A percentile compares a stretch with the other conserved stretches of the same genome.
phyloP scores from a whole-genome alignment of 2,113 vertebrate genomes.

The Spea bombifrons region DNA sequence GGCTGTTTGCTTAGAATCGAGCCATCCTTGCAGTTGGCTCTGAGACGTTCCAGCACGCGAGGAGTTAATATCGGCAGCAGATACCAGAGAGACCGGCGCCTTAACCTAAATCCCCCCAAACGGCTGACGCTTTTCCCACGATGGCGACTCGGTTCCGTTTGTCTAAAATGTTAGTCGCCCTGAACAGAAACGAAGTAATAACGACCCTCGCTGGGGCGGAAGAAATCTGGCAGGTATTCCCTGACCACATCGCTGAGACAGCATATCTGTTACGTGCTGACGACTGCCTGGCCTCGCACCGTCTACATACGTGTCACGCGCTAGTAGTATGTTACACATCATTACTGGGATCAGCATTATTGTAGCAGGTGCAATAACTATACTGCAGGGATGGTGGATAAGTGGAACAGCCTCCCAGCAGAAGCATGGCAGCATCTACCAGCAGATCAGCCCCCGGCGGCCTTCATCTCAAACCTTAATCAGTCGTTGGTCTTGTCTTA shows the following conservation, averaged over 20 bases:
- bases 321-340: no score
- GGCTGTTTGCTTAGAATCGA: no score
- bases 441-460: no score
- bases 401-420: background rate
- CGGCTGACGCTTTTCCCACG: slow-evolving; percentile 1
- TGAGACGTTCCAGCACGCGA: background rate
- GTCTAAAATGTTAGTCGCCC: slow-evolving; percentile 16
- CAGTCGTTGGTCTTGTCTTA: no score
- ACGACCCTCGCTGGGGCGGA: background rate
- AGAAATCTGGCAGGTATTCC: background rate
- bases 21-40: no score
- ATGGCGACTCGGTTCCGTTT: slow-evolving; percentile 11
- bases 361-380: no score
- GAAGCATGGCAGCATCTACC: background rate
- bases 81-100: background rate
- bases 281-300: background rate
- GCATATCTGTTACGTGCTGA: background rate
- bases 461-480: no score
- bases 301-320: no score
- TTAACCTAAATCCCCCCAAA: slow-evolving; percentile 1
- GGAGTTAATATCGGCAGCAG: slow-evolving; percentile 15
- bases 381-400: no score
- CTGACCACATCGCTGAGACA: background rate
- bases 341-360: no score
- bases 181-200: background rate